Conservation (phyloP, 2,113 vertebrate species). For the Salminus brasiliensis region DNA sequence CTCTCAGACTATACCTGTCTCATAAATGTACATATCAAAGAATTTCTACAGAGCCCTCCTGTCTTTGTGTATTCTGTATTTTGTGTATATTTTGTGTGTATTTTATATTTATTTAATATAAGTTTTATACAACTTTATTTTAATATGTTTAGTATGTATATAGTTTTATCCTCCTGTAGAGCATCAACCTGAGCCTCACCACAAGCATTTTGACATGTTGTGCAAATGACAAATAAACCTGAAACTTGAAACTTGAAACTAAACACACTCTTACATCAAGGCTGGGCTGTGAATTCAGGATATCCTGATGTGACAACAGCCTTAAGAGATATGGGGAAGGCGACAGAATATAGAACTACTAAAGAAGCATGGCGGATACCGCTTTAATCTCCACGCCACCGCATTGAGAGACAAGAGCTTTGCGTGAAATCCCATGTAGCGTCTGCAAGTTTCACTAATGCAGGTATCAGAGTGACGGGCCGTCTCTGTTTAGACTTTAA, state of each 20-base stretch:
- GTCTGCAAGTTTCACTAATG: conserved; percentile 20
- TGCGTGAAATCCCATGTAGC: conserved; percentile 3
- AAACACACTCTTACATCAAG: not conserved
- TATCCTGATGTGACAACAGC: not conserved
- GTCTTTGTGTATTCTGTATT: no score
- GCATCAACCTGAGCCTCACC: no score
- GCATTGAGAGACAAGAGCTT: not conserved
- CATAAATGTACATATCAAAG: no score
- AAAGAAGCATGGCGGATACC: not conserved
- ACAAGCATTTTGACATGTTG: no score
- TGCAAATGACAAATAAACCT: no score
- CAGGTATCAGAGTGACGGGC: conserved; percentile 30
- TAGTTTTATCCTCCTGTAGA: no score
- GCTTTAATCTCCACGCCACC: conserved; percentile 26
- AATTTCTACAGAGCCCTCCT: no score
- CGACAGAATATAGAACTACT: not conserved
- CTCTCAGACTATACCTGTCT: no score
- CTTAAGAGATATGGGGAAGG: not conserved
- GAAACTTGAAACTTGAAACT: not conserved
- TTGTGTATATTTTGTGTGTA: no score
- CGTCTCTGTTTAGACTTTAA: not conserved
- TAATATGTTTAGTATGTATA: no score
- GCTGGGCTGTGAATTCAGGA: not conserved
- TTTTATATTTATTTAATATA: no score
- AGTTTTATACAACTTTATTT: no score